These are phyloP conservation scores for Leuciscus waleckii DNA, from an alignment of 2,797 vertebrate species.

Conservation along the genomic window DNA sequence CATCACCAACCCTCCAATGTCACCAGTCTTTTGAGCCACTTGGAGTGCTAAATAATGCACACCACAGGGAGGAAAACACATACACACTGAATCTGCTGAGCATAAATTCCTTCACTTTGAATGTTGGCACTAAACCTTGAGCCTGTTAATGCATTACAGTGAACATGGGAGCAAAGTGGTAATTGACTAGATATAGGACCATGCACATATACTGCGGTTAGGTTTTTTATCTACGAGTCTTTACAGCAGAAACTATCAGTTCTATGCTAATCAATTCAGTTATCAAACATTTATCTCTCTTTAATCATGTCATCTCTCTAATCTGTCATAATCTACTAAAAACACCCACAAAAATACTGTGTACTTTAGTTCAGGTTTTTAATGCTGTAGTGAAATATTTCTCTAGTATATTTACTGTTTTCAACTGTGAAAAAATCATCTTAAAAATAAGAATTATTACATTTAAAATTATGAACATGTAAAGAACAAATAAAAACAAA, in stretches of 20 bases:
- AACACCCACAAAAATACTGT: neutral
- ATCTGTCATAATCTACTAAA: neutral
- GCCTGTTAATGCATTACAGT: constrained; percentile 17
- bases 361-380: neutral
- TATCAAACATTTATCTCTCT: neutral
- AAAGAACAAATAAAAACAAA: too few species aligned
- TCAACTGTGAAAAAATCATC: neutral
- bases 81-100: constrained; percentile 30
- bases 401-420: neutral
- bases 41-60: constrained; percentile 46
- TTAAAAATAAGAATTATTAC: too few species aligned
- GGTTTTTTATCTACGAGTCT: neutral
- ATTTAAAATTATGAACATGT: too few species aligned
- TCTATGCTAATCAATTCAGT: neutral
- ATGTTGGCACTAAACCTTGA: constrained; percentile 34
- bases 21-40: constrained; percentile 52
- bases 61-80: constrained; percentile 33
- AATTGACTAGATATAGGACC: constrained; percentile 6
- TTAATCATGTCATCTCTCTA: neutral
- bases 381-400: neutral
- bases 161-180: neutral
- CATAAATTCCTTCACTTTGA: constrained; percentile 23
- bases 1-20: constrained; percentile 30
- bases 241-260: neutral
- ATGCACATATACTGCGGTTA: neutral